Percentiles rank a stretch among this genome's conserved stretches.
Evolutionary conservation across 1,140 invertebrate species (phyloP).

Genomic region (Zaprionus inermis): DNA sequence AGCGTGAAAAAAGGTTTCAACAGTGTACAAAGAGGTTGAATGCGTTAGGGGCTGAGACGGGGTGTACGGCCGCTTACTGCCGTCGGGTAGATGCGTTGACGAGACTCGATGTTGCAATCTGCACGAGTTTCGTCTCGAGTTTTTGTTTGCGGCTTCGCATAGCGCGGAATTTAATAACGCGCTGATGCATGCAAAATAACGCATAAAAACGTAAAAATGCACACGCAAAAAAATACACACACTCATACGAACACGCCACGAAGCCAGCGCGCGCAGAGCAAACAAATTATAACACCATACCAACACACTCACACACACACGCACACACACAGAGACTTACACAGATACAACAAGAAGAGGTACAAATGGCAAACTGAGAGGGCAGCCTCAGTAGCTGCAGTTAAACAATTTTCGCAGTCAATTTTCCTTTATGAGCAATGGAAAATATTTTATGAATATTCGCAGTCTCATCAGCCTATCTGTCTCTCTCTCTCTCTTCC

Average conservation of each 20-base stretch:
- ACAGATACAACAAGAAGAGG: neutral
- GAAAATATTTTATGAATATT: slow-evolving; percentile 80
- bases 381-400: slow-evolving; percentile 50
- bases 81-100: slow-evolving; percentile 32
- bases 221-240: slow-evolving; percentile 53
- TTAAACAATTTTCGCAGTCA: slow-evolving; percentile 82
- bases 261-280: slow-evolving; percentile 35
- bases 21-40: neutral
- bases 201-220: slow-evolving; percentile 79
- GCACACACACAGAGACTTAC: slow-evolving; percentile 15
- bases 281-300: slow-evolving; percentile 26
- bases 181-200: slow-evolving; percentile 80
- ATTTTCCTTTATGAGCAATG: slow-evolving; percentile 79
- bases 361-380: slow-evolving; percentile 27
- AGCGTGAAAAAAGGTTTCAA: neutral
- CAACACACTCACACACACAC: slow-evolving; percentile 19
- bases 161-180: slow-evolving; percentile 78
- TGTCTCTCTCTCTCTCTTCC: neutral
- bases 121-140: slow-evolving; percentile 29
- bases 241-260: slow-evolving; percentile 10
- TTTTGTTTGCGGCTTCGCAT: slow-evolving; percentile 52
- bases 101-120: slow-evolving; percentile 30
- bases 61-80: neutral
- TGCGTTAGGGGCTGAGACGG: neutral
- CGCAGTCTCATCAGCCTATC: slow-evolving; percentile 53